These are phyloP conservation scores for Melanostoma scalare DNA, from an alignment of 2,888 invertebrate genomes.

Conservation along the genomic window DNA sequence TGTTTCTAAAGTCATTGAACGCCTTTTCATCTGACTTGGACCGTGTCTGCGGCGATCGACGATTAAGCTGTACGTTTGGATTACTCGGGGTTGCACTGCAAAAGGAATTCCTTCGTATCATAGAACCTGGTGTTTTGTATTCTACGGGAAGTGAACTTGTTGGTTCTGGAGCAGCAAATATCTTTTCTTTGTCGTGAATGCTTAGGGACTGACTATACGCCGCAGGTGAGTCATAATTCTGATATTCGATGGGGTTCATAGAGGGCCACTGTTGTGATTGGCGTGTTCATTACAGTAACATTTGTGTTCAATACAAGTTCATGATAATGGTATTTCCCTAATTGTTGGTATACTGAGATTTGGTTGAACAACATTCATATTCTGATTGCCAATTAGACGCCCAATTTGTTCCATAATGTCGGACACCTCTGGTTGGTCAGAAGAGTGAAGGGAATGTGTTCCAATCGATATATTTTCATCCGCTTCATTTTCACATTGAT, in stretches of 20 bases:
- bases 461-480: conserved; percentile 29
- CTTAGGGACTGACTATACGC: no score
- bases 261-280: conserved; percentile 34
- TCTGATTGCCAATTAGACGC: conserved; percentile 72
- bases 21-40: no score
- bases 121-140: no score
- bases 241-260: conserved; percentile 40
- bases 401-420: conserved; percentile 76
- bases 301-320: conserved; percentile 74
- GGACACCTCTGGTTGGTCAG: conserved; percentile 73
- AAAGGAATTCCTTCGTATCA: no score
- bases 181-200: no score
- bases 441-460: conserved; percentile 72
- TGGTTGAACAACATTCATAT: conserved; percentile 67
- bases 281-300: conserved; percentile 76
- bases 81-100: no score
- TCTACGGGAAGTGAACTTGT: no score
- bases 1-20: no score
- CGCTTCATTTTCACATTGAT: neutral
- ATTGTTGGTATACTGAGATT: conserved; percentile 20
- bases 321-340: conserved; percentile 4
- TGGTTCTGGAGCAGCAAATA: no score
- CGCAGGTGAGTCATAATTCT: conserved; percentile 69
- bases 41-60: no score
- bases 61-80: no score